Base-by-base conservation (phyloP, 1,140 invertebrate genomes). In the Platyscapa corneri region DNA sequence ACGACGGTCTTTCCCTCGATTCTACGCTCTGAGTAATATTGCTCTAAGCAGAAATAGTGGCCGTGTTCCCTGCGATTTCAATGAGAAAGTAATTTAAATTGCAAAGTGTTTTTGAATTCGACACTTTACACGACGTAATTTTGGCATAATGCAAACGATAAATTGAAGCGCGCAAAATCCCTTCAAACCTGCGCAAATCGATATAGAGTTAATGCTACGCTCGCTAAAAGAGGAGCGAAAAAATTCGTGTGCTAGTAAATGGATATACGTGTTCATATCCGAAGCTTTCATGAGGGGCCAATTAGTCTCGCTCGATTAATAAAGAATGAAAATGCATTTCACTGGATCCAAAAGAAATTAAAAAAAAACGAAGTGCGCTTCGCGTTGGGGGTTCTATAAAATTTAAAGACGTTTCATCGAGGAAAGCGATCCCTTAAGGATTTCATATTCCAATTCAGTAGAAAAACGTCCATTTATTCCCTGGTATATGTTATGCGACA, bases 81-180 rank as follows among this genome's bases (percentile, higher is more conserved):
- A 42, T 39, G 70, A n/a, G 70, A 74, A 18, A 42, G 70, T 37
- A 74, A 74, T 74, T 74, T 74, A 74, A 42, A 74, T 42, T 74
- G 37, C 70, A 74, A 74, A 74, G 70, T 74, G 70, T 74, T 74
- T 74, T 74, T 42, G 20, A 23, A 74, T 42, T 74, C 27, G 37
- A 60, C 23, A 27, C 56, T 60, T 60, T 60, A 23, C 7, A 10
- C 6, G 23, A 3, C 10, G 70, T 37, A 74, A 32, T 10, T 42
- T 74, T 23, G 70, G 37, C 12, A 74, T 74, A 74, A 74, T 74
- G 70, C 34, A 27, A 30, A 7, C 67, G 67, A 70, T 70, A 70
- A 20, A n/a, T 12, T 20, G 30, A 67, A 67, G 64, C 65, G 30
- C 12, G 12, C 12, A 23, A 74, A 42, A 37, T 20, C 27, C 23